These are phyloP conservation scores for Cotesia congregata DNA, from an alignment of 2,888 invertebrate genomes.

Conservation along the genomic window DNA sequence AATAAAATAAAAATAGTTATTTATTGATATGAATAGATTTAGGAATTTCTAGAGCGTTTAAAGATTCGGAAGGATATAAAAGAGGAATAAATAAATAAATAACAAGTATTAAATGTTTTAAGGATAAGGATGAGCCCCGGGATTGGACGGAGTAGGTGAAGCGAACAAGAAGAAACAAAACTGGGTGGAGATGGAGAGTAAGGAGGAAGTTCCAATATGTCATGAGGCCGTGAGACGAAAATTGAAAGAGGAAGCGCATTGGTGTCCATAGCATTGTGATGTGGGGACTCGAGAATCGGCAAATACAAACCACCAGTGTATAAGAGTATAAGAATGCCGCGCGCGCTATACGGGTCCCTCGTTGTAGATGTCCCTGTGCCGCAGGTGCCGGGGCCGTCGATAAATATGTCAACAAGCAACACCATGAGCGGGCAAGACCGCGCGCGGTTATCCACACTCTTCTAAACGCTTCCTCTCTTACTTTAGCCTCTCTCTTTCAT, in stretches of 20 bases:
- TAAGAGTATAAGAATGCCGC: slow-evolving; percentile 36
- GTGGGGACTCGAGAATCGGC: slow-evolving; percentile 31
- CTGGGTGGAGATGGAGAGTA: not conserved
- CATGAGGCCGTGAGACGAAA: not conserved
- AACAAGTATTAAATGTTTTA: not conserved
- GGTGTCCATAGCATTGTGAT: not conserved
- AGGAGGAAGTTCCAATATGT: slow-evolving; percentile 20
- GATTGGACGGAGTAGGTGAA: not conserved
- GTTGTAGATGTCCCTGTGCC: slow-evolving; percentile 56
- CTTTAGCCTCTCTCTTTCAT: slow-evolving; percentile 28
- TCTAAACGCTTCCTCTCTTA: slow-evolving; percentile 34
- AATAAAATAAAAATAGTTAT: not conserved
- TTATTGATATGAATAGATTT: slow-evolving; percentile 25
- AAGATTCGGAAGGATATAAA: not conserved
- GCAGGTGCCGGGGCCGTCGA: slow-evolving; percentile 68
- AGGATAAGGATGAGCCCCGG: not conserved
- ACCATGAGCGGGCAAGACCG: slow-evolving; percentile 54
- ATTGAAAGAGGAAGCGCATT: slow-evolving; percentile 18
- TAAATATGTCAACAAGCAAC: slow-evolving; percentile 70
- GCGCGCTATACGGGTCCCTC: slow-evolving; percentile 59
- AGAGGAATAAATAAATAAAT: slow-evolving; percentile 1
- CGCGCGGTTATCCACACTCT: slow-evolving; percentile 40
- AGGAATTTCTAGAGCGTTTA: not conserved
- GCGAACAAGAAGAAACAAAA: not conserved
- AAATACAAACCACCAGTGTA: not conserved